Evolutionary conservation across 2,888 invertebrate genomes (phyloP).

Genomic region (Netelia fuscicornis): DNA sequence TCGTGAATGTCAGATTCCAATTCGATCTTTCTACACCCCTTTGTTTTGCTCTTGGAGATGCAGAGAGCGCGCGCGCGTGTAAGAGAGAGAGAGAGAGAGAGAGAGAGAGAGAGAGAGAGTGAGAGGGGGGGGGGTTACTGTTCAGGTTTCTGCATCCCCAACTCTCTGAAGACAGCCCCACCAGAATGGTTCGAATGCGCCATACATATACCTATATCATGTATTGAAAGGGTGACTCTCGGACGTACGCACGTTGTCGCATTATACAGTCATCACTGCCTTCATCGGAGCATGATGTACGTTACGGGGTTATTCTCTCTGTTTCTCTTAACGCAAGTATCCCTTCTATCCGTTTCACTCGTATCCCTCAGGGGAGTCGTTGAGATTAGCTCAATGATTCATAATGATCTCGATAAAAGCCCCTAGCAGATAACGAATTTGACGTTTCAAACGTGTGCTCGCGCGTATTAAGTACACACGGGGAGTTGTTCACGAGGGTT

Average conservation of each 20-base stretch:
- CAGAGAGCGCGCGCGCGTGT: too few relatives aligned
- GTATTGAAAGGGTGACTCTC: conserved; percentile 74
- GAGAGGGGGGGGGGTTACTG: not conserved
- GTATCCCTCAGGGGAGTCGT: conserved; percentile 33
- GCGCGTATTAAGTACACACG: conserved; percentile 6
- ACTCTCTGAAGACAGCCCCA: conserved; percentile 16
- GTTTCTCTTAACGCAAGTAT: not conserved
- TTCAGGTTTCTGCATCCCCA: not conserved
- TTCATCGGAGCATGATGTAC: conserved; percentile 77
- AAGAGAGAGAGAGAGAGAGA: too few relatives aligned
- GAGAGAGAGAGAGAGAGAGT: too few relatives aligned
- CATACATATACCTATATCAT: conserved; percentile 19
- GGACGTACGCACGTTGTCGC: conserved; percentile 67
- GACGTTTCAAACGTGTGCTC: conserved; percentile 72
- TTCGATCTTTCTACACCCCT: not conserved
- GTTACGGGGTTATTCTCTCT: conserved; percentile 63
- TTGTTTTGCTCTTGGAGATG: not conserved
- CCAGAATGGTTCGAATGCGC: conserved; percentile 16
- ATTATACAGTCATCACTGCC: conserved; percentile 81
- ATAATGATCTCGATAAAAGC: conserved; percentile 81
- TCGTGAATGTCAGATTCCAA: conserved; percentile 21
- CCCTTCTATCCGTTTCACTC: conserved; percentile 34
- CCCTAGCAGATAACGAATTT: conserved; percentile 77
- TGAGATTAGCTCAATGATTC: conserved; percentile 78
- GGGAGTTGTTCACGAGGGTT: not conserved